A percentile compares a stretch with the other conserved stretches of the same genome.
Conservation (phyloP, 2,888 invertebrate genomes). For the Spodoptera littoralis region DNA sequence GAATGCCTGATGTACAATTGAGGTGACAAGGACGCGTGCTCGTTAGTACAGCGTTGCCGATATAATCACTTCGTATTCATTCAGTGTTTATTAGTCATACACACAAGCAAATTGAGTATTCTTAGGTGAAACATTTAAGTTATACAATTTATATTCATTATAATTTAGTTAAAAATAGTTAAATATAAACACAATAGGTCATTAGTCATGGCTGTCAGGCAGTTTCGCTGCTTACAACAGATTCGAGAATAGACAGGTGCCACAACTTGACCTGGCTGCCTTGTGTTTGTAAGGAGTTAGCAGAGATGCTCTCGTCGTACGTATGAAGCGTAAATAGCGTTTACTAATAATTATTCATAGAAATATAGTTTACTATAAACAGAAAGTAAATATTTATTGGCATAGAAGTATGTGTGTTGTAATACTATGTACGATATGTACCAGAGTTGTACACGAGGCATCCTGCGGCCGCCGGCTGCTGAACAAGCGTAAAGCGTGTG, state of each 20-base stretch:
- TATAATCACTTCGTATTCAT: conserved; percentile 39
- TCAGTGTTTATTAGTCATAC: conserved; percentile 37
- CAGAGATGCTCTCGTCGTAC: conserved; percentile 21
- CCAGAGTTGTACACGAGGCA: conserved; percentile 72
- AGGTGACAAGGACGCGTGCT: conserved; percentile 60
- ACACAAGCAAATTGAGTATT: conserved; percentile 46
- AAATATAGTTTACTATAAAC: conserved; percentile 51
- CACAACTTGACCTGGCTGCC: conserved; percentile 36
- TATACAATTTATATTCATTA: conserved; percentile 43
- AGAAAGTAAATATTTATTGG: conserved; percentile 32
- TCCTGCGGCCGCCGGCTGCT: conserved; percentile 62
- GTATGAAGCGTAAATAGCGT: conserved; percentile 33
- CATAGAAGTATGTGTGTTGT: conserved; percentile 43
- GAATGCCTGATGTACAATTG: conserved; percentile 76
- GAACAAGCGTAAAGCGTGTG: conserved; percentile 71
- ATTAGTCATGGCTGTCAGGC: conserved; percentile 34
- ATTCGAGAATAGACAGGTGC: conserved; percentile 38
- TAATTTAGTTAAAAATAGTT: conserved; percentile 40
- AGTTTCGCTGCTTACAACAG: conserved; percentile 24
- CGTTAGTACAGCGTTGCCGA: conserved; percentile 41
- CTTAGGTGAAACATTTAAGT: conserved; percentile 41
- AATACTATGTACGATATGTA: conserved; percentile 59
- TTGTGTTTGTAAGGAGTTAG: conserved; percentile 27
- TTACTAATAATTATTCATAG: conserved; percentile 45
- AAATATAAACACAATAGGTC: conserved; percentile 49